phyloP scores from a whole-genome alignment of 2,888 invertebrate species.

The Eumerus sabulonum region DNA sequence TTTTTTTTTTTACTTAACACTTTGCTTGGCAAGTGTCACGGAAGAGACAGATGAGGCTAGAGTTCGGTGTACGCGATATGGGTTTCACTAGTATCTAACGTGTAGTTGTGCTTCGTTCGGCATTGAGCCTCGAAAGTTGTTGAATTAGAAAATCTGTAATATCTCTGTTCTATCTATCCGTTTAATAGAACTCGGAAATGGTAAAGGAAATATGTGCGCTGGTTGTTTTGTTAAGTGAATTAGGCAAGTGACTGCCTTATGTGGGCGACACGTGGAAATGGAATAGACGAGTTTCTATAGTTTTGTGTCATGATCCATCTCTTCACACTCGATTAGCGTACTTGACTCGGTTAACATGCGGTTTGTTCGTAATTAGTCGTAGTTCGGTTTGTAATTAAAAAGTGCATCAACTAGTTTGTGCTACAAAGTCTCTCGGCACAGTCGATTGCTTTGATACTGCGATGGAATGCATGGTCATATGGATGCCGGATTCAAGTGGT shows the following conservation, averaged over 20 bases:
- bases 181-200: conserved; percentile 36
- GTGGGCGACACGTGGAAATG: conserved; percentile 29
- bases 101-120: conserved; percentile 16
- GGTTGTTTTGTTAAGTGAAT: conserved; percentile 19
- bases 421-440: too few relatives aligned
- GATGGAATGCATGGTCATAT: too few relatives aligned
- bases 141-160: conserved; percentile 32
- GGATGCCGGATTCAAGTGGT: too few relatives aligned
- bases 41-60: conserved; percentile 40
- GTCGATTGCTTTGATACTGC: too few relatives aligned
- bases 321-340: too few relatives aligned
- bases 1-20: conserved; percentile 55
- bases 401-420: too few relatives aligned
- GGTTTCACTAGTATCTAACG: conserved; percentile 21
- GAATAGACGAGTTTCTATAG: conserved; percentile 2
- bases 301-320: too few relatives aligned
- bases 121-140: conserved; percentile 46
- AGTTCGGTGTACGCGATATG: conserved; percentile 38
- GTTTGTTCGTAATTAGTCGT: too few relatives aligned
- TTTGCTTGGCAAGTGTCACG: conserved; percentile 36
- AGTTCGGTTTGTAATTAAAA: too few relatives aligned
- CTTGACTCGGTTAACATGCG: too few relatives aligned
- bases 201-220: conserved; percentile 18
- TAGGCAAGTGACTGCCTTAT: conserved; percentile 32
- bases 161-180: not conserved